Base-by-base conservation (phyloP, 2,888 invertebrate species). In the Dryococelus australis region DNA sequence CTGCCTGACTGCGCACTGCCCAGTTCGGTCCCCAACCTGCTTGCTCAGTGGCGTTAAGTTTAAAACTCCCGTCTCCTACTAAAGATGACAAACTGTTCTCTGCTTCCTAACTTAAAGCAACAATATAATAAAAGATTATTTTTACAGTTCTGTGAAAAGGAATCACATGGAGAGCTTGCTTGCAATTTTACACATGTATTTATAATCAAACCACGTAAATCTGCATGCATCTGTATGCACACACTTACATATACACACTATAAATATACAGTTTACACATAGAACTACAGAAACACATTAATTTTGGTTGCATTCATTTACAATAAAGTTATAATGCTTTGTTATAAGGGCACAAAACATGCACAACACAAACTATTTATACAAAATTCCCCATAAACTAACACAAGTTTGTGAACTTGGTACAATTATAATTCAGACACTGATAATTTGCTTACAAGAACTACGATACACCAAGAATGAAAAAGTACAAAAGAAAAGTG, bases 401-500 rank as follows among this genome's bases (percentile, higher is more conserved):
- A 24, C 65, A 65, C n/a, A 65, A 24, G 8, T 47, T 47, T 47
- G 47, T 47, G 1, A 47, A 47, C n/a, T 65, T 65, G 20, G 24
- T n/a, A 65, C 65, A n/a, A 65, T n/a, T 65, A 65, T 20, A n/a
- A n/a, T 65, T 65, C n/a, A n/a, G 20, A 65, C 20, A 65, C n/a
- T n/a, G 20, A 65, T 24, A 20, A 0, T 65, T 65, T 24, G n/a
- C 65, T 16, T n/a, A 65, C 20, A 65, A 65, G 10, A 47, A 47
- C 47, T 47, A 47, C 65, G 20, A 65, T 8, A 65, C 65, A 24
- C n/a, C 65, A 65, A 65, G 65, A 65, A 65, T 65, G 65, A n/a
- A 65, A 65, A 65, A 65, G 65, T 65, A 65, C 65, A 65, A 65
- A 65, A 65, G 65, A 65, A 65, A 65, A 65, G 8, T n/a, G n/a